Evolutionary conservation across 2,113 vertebrate species (phyloP), one percentile per base, ranked within the genome.

Genomic region (Ascaphus truei): DNA sequence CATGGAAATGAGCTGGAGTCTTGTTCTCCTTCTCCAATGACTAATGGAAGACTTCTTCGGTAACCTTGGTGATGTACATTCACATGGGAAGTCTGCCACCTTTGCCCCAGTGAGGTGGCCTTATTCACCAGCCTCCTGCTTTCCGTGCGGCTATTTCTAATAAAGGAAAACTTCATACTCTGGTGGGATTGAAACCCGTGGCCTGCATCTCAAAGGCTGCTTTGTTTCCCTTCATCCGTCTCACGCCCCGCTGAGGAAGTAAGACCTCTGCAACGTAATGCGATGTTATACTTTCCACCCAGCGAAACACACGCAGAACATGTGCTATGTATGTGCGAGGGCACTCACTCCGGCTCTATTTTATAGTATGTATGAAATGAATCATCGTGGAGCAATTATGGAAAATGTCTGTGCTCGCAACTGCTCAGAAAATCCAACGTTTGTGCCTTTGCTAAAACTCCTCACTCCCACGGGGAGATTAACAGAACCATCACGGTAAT

Each of bases 181-280:
- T 9, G 51, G 77, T 63, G 62, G 33, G 62, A 78, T 37, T 33
- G 50, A 76, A 71, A 64, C 29, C 22, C 39, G 39, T 16, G 71
- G 39, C 10, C 11, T 68, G 45, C 3, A 61, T n/a, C n/a, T 60
- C 41, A 73, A 81, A 74, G 18, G 51, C 55, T 51, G 22, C 62
- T 31, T 77, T 81, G 71, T 77, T 73, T 36, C 29, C 7, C 45
- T 72, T 81, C 73, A 69, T 72, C 74, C 36, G 7, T 76, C 79
- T 73, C 45, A 68, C 2, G 60, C 36, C 1, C 5, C 61, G 58
- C 72, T 72, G 0, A 29, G 72, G 41, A 61, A 75, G 64, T 2
- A 53, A 59, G 11, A 39, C 22, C 11, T 18, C 9, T 62, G 58
- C 58, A 11, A 23, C 12, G 43, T 12, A 26, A 22, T 30, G 34